phyloP scores from a whole-genome alignment of 2,888 invertebrate genomes.

The Caenorhabditis becei region DNA sequence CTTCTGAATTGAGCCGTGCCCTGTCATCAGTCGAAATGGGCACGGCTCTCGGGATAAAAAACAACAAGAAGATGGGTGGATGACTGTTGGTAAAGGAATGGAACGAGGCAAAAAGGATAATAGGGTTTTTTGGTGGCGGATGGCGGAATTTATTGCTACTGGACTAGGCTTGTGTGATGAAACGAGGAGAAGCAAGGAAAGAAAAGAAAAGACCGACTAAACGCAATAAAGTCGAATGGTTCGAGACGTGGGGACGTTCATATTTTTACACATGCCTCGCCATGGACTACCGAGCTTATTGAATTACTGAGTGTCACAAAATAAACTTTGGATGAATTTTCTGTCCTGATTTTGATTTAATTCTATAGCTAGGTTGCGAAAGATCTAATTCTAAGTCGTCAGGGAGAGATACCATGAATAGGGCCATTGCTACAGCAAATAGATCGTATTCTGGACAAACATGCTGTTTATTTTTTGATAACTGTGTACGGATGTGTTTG shows the following conservation, averaged over 20 bases:
- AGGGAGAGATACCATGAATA: no score
- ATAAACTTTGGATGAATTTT: background rate
- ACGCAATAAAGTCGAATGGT: slow-evolving; percentile 52
- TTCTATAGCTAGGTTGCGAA: background rate
- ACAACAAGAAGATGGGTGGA: slow-evolving; percentile 9
- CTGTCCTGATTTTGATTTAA: slow-evolving; percentile 14
- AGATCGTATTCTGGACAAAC: slow-evolving; percentile 44
- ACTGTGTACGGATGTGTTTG: slow-evolving; percentile 46
- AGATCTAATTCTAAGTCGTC: no score
- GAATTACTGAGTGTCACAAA: background rate
- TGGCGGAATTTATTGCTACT: slow-evolving; percentile 42
- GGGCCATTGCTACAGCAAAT: slow-evolving; percentile 28
- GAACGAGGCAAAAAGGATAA: slow-evolving; percentile 26
- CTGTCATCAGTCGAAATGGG: slow-evolving; percentile 51
- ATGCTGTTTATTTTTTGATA: slow-evolving; percentile 54
- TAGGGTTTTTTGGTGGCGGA: slow-evolving; percentile 33
- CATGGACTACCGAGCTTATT: background rate
- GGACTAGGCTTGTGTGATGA: slow-evolving; percentile 31
- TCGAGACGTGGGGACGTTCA: slow-evolving; percentile 21
- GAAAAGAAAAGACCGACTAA: slow-evolving; percentile 21
- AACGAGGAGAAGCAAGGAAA: slow-evolving; percentile 6
- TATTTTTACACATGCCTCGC: slow-evolving; percentile 32
- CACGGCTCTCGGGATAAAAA: slow-evolving; percentile 12
- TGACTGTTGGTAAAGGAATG: slow-evolving; percentile 49
- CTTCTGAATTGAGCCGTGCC: slow-evolving; percentile 49